Percentiles rank a stretch among this genome's conserved stretches.
Evolutionary conservation across 2,113 vertebrate genomes (phyloP).

Genomic region (Tenebrosternarchus preto): DNA sequence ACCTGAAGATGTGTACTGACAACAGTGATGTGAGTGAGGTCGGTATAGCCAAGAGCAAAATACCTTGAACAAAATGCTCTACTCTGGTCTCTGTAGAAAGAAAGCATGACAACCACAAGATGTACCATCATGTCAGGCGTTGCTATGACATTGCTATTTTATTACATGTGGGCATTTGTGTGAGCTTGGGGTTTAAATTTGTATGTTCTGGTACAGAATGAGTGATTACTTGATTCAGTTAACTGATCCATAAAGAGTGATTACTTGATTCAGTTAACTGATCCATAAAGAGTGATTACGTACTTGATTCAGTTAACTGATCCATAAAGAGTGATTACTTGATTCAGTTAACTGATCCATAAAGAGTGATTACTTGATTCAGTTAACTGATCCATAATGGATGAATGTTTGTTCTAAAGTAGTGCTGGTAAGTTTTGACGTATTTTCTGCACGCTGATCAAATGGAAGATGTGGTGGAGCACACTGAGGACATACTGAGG

Average conservation of each 20-base stretch:
- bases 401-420: constrained; percentile 12
- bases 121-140: background rate
- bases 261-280: too few species aligned
- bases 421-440: background rate
- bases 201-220: constrained; percentile 5
- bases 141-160: background rate
- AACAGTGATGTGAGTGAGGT: too few species aligned
- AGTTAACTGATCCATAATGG: constrained; percentile 29
- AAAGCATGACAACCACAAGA: too few species aligned
- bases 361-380: background rate
- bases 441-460: constrained; percentile 5
- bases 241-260: constrained; percentile 34
- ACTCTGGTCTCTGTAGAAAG: too few species aligned
- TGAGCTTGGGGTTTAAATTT: constrained; percentile 18
- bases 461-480: too few species aligned
- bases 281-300: background rate
- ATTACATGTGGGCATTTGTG: background rate
- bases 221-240: background rate
- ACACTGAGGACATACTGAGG: too few species aligned
- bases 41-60: too few species aligned
- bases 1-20: too few species aligned
- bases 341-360: constrained; percentile 9
- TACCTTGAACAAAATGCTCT: too few species aligned
- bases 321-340: constrained; percentile 23
- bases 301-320: constrained; percentile 1